Evolutionary conservation across 2,888 invertebrate species (phyloP).

Genomic region (Orgyia antiqua): DNA sequence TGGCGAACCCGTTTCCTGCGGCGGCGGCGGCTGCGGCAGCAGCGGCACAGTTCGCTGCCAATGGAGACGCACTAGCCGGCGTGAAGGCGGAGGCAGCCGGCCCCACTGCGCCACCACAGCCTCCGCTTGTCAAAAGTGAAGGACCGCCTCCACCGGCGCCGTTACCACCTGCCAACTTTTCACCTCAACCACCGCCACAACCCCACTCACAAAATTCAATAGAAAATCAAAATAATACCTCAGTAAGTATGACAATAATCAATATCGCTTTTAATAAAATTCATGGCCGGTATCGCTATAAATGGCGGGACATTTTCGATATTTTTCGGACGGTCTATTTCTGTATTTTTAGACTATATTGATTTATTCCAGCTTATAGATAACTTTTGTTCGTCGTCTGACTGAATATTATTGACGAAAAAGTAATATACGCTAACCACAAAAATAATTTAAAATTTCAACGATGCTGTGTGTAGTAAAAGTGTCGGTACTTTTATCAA

Average conservation of each 20-base stretch:
- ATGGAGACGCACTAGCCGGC: constrained; percentile 74
- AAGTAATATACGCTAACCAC: too few species aligned
- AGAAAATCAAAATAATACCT: constrained; percentile 76
- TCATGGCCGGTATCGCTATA: background rate
- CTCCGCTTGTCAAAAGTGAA: constrained; percentile 74
- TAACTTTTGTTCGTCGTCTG: too few species aligned
- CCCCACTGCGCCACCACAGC: constrained; percentile 56
- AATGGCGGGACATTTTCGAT: background rate
- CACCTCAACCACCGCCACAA: constrained; percentile 64
- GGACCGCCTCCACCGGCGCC: constrained; percentile 68
- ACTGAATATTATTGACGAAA: too few species aligned
- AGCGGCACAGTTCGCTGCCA: constrained; percentile 78
- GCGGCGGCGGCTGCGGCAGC: constrained; percentile 81
- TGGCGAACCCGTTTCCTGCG: constrained; percentile 85
- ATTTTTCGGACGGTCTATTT: background rate
- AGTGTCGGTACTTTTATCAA: too few species aligned
- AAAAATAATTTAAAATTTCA: too few species aligned
- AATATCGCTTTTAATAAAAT: background rate
- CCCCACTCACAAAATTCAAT: constrained; percentile 73
- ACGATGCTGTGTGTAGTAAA: too few species aligned
- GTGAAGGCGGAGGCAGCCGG: constrained; percentile 67
- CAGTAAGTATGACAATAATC: constrained; percentile 50
- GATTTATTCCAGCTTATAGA: too few species aligned
- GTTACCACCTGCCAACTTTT: constrained; percentile 65
- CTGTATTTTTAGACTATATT: too few species aligned